A percentile compares a stretch with the other conserved stretches of the same genome.
Evolutionary conservation across 2,113 vertebrate species (phyloP).

Genomic region (Phyllostomus hastatus): DNA sequence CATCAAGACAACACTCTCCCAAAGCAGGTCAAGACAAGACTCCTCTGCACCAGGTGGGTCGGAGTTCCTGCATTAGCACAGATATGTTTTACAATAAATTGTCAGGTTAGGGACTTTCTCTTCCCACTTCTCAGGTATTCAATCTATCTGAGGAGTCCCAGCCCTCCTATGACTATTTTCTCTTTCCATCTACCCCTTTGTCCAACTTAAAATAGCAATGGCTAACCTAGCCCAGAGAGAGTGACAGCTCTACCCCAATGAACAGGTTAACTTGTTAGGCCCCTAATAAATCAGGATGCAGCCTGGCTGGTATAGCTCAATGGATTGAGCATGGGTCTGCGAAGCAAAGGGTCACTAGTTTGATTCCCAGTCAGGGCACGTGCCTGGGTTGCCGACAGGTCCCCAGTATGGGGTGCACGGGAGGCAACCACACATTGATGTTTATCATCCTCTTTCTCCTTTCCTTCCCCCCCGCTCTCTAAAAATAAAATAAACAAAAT

Average conservation of each 20-base stretch:
- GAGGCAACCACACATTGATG: too few relatives aligned
- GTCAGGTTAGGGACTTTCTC: conserved; percentile 77
- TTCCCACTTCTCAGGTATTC: conserved; percentile 63
- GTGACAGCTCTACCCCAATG: neutral
- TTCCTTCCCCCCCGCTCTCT: too few relatives aligned
- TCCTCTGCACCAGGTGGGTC: conserved; percentile 86
- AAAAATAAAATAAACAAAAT: too few relatives aligned
- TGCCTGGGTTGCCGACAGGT: too few relatives aligned
- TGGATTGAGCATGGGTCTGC: too few relatives aligned
- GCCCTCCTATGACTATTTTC: neutral
- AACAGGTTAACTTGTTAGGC: neutral
- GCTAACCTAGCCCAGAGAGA: conserved; percentile 10
- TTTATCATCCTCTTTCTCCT: too few relatives aligned
- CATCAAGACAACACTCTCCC: conserved; percentile 87
- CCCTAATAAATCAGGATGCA: neutral
- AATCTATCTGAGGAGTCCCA: conserved; percentile 53
- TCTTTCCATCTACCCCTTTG: conserved; percentile 7
- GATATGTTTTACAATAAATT: conserved; percentile 81
- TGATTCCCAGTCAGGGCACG: too few relatives aligned
- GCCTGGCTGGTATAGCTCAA: too few relatives aligned
- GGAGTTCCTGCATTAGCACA: conserved; percentile 86
- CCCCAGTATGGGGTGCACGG: too few relatives aligned
- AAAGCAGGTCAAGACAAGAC: conserved; percentile 86
- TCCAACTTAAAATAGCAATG: neutral
- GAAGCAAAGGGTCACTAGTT: too few relatives aligned